Evolutionary conservation across 2,888 invertebrate species (phyloP).

Genomic region (Melikaiella ostensackeni): DNA sequence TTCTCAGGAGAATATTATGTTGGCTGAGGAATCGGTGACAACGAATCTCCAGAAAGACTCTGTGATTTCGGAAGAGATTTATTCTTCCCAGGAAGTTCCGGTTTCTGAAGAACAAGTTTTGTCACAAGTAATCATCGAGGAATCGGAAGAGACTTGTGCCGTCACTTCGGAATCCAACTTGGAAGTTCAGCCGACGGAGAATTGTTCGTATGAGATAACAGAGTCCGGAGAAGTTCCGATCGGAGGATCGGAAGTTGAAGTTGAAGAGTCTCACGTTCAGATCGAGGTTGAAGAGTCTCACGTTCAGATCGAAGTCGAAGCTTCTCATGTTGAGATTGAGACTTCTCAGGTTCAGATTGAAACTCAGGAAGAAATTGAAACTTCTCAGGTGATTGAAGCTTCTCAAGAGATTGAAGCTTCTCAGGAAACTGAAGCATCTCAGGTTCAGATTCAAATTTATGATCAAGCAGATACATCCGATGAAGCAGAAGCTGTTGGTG

Average conservation of each 20-base stretch:
- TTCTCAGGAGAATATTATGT: slow-evolving; percentile 20
- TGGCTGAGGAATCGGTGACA: slow-evolving; percentile 8
- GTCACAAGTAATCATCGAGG: slow-evolving; percentile 45
- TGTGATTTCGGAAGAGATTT: slow-evolving; percentile 48
- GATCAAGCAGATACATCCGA: slow-evolving; percentile 12
- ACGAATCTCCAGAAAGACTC: slow-evolving; percentile 38
- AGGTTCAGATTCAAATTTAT: slow-evolving; percentile 16
- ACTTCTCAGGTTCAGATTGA: slow-evolving; percentile 41
- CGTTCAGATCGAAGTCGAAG: slow-evolving; percentile 15
- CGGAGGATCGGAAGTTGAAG: not conserved
- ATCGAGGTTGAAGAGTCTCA: not conserved
- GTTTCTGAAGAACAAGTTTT: slow-evolving; percentile 52
- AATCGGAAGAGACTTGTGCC: slow-evolving; percentile 57
- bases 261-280: not conserved
- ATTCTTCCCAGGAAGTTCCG: slow-evolving; percentile 52
- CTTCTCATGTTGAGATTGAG: slow-evolving; percentile 22
- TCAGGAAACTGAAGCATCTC: slow-evolving; percentile 41
- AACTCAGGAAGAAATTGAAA: slow-evolving; percentile 34
- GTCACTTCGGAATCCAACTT: slow-evolving; percentile 59
- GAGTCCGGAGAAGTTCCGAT: slow-evolving; percentile 52
- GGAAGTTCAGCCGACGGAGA: slow-evolving; percentile 55
- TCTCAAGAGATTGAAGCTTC: slow-evolving; percentile 18
- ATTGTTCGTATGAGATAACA: slow-evolving; percentile 56
- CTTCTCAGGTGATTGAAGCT: slow-evolving; percentile 9
- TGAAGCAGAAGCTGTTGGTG: slow-evolving; percentile 39